Percentiles rank a stretch among this genome's conserved stretches.
These are phyloP conservation scores for Calcarius lapponicus DNA, from an alignment of 2,797 vertebrate genomes.

Conservation along the genomic window DNA sequence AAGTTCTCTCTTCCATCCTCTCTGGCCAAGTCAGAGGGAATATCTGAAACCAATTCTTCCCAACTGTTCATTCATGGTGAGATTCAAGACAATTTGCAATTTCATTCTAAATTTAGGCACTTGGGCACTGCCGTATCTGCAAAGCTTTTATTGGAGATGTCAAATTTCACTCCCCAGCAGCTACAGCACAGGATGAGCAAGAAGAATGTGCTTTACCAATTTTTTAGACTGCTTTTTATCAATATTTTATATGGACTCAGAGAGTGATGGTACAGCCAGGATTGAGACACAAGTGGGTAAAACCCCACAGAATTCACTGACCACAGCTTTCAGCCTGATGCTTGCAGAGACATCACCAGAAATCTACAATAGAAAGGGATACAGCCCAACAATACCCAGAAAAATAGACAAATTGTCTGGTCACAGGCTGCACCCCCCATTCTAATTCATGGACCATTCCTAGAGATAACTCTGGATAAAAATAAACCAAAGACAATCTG, in stretches of 20 bases:
- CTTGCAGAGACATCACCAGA: not conserved
- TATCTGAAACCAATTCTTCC: not conserved
- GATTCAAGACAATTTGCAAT: not conserved
- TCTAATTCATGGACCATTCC: not conserved
- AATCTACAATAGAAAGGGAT: not conserved
- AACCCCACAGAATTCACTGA: not conserved
- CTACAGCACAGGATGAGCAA: not conserved
- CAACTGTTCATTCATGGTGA: not conserved
- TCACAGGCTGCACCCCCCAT: not conserved
- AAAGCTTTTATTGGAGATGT: not conserved
- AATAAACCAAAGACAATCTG: not conserved
- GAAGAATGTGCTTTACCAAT: not conserved
- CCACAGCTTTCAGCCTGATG: not conserved
- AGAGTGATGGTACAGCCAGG: not conserved
- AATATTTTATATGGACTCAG: not conserved
- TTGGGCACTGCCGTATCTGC: not conserved
- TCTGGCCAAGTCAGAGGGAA: not conserved
- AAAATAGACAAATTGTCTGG: not conserved
- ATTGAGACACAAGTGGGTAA: not conserved
- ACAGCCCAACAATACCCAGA: not conserved
- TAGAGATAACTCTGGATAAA: not conserved
- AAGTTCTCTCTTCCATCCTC: not conserved
- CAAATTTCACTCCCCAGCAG: not conserved
- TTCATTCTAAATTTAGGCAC: not conserved
- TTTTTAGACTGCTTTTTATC: not conserved